These are phyloP conservation scores for Callimorpha dominula DNA, from an alignment of 2,888 invertebrate genomes.

Conservation along the genomic window DNA sequence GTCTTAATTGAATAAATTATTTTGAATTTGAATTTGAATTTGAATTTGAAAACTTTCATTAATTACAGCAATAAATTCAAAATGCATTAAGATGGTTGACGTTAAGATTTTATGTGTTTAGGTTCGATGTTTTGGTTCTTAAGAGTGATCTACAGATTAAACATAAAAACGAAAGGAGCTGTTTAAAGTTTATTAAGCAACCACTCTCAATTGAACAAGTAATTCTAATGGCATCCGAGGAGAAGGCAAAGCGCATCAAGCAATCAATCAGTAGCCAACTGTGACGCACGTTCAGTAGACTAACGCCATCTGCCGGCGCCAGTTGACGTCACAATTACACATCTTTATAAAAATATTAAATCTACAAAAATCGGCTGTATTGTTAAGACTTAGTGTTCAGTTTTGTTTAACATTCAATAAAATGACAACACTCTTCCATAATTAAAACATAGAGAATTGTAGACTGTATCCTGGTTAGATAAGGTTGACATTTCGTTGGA, in stretches of 20 bases:
- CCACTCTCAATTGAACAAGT: conserved; percentile 9
- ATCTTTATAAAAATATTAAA: background rate
- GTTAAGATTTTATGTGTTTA: background rate
- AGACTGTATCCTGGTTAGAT: background rate
- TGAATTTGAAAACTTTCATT: too few species aligned
- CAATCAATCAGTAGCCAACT: conserved; percentile 55
- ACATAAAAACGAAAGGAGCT: background rate
- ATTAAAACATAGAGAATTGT: background rate
- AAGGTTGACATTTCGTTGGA: background rate
- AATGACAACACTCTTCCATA: background rate
- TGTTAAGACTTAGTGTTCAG: background rate
- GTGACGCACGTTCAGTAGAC: conserved; percentile 59
- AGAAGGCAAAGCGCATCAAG: conserved; percentile 59
- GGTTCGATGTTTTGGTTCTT: background rate
- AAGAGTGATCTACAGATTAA: too few species aligned
- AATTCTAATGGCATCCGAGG: conserved; percentile 48
- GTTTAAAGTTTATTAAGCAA: background rate
- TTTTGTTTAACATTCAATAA: background rate
- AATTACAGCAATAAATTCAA: too few species aligned
- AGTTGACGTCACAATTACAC: conserved; percentile 54
- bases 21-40: too few species aligned
- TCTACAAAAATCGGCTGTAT: conserved; percentile 4
- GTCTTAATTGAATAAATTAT: too few species aligned
- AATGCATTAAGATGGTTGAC: background rate
- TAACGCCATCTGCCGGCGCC: conserved; percentile 71